A percentile compares a stretch with the other conserved stretches of the same genome.
Conservation (phyloP, 1,140 invertebrate genomes). For the Trissolcus basalis region DNA sequence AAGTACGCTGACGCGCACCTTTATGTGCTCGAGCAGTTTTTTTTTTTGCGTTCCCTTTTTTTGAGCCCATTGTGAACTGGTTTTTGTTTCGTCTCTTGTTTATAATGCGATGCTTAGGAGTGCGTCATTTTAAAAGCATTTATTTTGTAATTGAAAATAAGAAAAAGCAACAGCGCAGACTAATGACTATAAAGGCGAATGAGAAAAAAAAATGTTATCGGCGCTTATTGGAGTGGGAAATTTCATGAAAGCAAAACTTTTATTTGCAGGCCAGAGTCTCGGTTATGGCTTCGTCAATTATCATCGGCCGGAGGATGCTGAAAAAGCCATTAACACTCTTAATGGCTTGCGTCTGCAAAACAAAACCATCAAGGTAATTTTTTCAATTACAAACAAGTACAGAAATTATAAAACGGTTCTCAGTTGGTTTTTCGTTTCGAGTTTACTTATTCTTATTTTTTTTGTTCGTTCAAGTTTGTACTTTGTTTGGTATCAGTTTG, state of each 20-base stretch:
- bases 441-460: too few species aligned
- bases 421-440: background rate
- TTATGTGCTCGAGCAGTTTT: conserved; percentile 6
- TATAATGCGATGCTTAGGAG: too few species aligned
- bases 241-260: background rate
- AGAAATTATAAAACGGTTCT: background rate
- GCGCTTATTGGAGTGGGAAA: too few species aligned
- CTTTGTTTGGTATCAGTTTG: background rate
- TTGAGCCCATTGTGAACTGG: too few species aligned
- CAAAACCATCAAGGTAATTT: conserved; percentile 97
- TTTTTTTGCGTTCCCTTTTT: background rate
- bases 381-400: background rate
- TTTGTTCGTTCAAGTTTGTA: too few species aligned
- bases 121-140: too few species aligned
- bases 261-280: conserved; percentile 93
- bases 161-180: too few species aligned
- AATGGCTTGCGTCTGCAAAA: conserved; percentile 98
- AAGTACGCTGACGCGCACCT: conserved; percentile 27
- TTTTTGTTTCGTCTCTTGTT: background rate
- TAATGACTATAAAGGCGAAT: background rate
- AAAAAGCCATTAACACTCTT: conserved; percentile 97
- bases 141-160: too few species aligned
- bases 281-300: conserved; percentile 99
- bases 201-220: conserved; percentile 1
- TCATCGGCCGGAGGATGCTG: conserved; percentile 96